Evolutionary conservation across 1,140 invertebrate species (phyloP).

Genomic region (Microplitis demolitor): DNA sequence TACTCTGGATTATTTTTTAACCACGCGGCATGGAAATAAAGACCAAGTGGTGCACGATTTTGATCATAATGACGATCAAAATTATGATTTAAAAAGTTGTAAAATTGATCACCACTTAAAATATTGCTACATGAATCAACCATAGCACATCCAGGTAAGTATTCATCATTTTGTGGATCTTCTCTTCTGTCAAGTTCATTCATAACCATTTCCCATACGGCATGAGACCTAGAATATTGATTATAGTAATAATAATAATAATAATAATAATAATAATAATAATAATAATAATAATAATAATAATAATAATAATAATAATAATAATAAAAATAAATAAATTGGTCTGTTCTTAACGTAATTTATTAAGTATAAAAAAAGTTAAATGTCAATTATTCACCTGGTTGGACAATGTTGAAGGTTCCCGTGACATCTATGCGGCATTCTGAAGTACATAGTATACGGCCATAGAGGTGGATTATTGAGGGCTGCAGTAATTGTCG

Average conservation of each 20-base stretch:
- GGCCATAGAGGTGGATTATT: constrained; percentile 94
- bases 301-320: no score
- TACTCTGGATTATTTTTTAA: constrained; percentile 94
- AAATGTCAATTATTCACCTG: constrained; percentile 61
- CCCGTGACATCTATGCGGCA: constrained; percentile 93
- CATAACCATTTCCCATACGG: constrained; percentile 98
- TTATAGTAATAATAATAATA: no score
- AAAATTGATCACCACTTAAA: constrained; percentile 90
- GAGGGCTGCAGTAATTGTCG: constrained; percentile 90
- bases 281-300: no score
- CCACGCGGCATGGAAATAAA: constrained; percentile 97
- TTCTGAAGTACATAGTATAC: constrained; percentile 96
- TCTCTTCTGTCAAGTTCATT: constrained; percentile 92
- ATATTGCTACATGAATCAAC: constrained; percentile 96
- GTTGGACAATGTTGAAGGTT: constrained; percentile 93
- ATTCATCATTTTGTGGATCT: constrained; percentile 89
- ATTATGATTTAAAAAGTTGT: constrained; percentile 95
- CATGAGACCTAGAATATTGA: constrained; percentile 69
- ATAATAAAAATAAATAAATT: not conserved
- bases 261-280: no score
- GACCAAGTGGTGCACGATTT: constrained; percentile 89
- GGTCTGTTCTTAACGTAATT: not conserved
- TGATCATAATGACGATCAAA: constrained; percentile 94
- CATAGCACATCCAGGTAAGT: constrained; percentile 93
- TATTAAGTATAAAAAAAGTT: not conserved